Percentiles rank a stretch among this genome's conserved stretches.
These are phyloP conservation scores for Pelecanoides urinatrix DNA, from an alignment of 2,113 vertebrate genomes.

Conservation along the genomic window DNA sequence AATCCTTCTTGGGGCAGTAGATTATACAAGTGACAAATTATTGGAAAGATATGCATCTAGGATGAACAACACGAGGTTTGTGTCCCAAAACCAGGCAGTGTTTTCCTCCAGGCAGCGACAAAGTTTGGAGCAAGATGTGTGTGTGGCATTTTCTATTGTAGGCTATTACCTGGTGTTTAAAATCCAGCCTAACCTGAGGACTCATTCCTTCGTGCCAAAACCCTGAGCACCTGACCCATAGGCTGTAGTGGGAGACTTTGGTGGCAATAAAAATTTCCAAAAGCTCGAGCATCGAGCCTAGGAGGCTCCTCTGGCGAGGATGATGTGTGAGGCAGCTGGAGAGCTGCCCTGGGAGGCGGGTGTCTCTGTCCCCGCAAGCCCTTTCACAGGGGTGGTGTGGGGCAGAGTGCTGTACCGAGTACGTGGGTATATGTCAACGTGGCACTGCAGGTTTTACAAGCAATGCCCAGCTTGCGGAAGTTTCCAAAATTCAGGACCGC, in stretches of 20 bases:
- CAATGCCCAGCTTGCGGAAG: not conserved
- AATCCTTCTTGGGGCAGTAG: not conserved
- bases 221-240: fast-evolving
- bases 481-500: not conserved
- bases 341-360: not conserved
- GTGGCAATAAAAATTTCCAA: not conserved
- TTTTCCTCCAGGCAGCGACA: not conserved
- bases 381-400: not conserved
- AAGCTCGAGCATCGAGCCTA: fast-evolving
- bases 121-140: not conserved
- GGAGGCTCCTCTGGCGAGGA: not conserved
- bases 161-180: not conserved
- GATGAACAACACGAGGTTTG: not conserved
- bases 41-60: not conserved
- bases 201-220: not conserved
- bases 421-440: not conserved
- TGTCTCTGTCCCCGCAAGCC: not conserved
- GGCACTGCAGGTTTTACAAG: not conserved
- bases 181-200: not conserved
- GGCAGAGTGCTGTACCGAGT: fast-evolving
- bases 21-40: not conserved
- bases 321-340: not conserved
- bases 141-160: not conserved
- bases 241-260: not conserved
- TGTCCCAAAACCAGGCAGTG: not conserved